Conservation (phyloP, 2,113 vertebrate species). For the Sialia sialis region DNA sequence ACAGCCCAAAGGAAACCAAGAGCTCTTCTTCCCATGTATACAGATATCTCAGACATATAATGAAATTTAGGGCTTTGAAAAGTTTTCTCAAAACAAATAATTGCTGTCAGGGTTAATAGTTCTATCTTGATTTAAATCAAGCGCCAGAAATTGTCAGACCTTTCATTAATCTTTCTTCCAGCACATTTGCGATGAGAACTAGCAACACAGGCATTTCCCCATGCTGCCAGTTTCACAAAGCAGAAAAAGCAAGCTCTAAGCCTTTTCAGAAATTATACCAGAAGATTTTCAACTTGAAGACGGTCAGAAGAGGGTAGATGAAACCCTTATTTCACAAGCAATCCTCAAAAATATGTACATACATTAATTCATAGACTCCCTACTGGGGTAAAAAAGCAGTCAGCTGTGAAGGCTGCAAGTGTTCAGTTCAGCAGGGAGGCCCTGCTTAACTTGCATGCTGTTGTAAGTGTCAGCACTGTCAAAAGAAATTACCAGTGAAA, state of each 20-base stretch:
- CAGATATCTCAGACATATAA: background rate
- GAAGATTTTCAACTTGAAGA: background rate
- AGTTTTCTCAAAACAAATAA: background rate
- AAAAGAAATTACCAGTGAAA: constrained; percentile 16
- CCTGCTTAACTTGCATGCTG: background rate
- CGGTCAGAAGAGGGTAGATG: background rate
- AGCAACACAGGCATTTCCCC: background rate
- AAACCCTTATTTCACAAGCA: constrained; percentile 1
- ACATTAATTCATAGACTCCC: constrained; percentile 58
- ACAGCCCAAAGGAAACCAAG: background rate
- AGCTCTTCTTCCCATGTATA: background rate
- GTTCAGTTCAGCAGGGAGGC: constrained; percentile 49
- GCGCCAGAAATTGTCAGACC: background rate
- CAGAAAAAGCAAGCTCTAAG: background rate
- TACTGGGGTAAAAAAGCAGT: constrained; percentile 42
- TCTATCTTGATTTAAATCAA: background rate
- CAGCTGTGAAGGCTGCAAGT: constrained; percentile 27
- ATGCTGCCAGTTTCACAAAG: background rate
- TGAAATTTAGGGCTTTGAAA: background rate
- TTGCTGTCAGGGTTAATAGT: background rate
- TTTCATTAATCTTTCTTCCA: background rate
- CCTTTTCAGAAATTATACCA: background rate
- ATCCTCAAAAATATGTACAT: constrained; percentile 8
- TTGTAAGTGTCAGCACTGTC: constrained; percentile 38
- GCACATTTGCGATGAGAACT: background rate